These are phyloP conservation scores for Bradynema listronoti DNA, from an alignment of 1,140 invertebrate species.

Conservation along the genomic window DNA sequence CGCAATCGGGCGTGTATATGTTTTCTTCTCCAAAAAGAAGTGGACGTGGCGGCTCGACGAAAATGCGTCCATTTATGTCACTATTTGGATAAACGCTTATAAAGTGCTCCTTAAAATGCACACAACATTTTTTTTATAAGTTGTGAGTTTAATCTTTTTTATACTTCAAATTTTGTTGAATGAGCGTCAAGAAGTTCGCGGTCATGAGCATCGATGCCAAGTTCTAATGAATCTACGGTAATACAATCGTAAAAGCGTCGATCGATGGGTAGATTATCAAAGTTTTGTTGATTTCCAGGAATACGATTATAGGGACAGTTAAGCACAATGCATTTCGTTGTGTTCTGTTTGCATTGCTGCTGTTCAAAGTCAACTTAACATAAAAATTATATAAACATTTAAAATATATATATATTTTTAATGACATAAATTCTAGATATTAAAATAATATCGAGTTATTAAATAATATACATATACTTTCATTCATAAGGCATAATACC, in stretches of 20 bases:
- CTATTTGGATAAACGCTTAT: conserved; percentile 9
- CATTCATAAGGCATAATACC: too few species aligned
- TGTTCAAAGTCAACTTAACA: conserved; percentile 8
- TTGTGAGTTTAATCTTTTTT: too few species aligned
- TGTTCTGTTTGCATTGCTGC: conserved; percentile 5
- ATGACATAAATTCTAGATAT: too few species aligned
- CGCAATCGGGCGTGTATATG: neutral
- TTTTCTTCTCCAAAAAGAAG: neutral
- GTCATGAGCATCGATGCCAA: neutral
- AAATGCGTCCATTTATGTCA: conserved; percentile 1
- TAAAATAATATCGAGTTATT: too few species aligned
- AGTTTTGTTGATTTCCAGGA: neutral
- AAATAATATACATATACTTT: too few species aligned
- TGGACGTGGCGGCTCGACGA: neutral
- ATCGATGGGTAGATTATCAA: too few species aligned
- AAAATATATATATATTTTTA: too few species aligned
- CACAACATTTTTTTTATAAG: too few species aligned
- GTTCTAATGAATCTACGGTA: neutral
- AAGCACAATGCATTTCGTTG: conserved; percentile 8
- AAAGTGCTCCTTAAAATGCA: conserved; percentile 16
- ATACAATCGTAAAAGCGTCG: neutral
- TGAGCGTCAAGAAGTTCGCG: neutral
- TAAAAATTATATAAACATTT: neutral
- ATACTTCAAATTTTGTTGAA: conserved; percentile 8
- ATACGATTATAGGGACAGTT: conserved; percentile 17